Base-by-base conservation (phyloP, 2,113 vertebrate species). In the Erythrocebus patas region DNA sequence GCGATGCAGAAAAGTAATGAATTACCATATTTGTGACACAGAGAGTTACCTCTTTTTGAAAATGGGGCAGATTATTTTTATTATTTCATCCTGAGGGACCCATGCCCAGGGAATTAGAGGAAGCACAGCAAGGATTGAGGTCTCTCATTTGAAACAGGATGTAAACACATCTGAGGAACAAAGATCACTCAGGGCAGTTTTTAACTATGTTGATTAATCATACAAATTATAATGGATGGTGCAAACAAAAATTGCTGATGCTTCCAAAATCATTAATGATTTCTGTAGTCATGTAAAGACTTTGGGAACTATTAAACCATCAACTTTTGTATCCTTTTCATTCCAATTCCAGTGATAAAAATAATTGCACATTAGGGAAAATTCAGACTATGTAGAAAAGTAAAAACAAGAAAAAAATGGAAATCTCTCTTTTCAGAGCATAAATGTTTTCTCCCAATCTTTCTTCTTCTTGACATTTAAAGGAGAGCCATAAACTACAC, bases 151-250 rank as follows among this genome's bases (percentile, higher is more conserved):
- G n/a, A 38, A 79, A 3, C 14, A 40, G 22, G 45, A 35, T 1
- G 20, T 11, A 22, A 48, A 22, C 30, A 6, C 13, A 16, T 3
- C 0, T 48, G 25, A 38, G 40, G 48, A 12, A 27, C 16, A 48
- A 32, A 20, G 16, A 12, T 22, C 25, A 2, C 14, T 38, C 61
- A 12, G 72, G 80, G 32, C 22, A 11, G 23, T 50, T 32, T 45
- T 78, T 8, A n/a, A 78, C 0, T 11, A 14, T 20, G 32, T 4
- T 43, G 16, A n/a, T 25, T 10, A 3, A n/a, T 66, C 72, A 1
- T 6, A 50, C 0, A 12, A 14, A 40, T 48, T 9, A 2, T 4
- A 48, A n/a, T 0, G 2, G 8, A 10, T 43, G 8, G 22, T 0
- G 3, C 20, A 3, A 25, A 23, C 0, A 18, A 18, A 64, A 7